A percentile compares a stretch with the other conserved stretches of the same genome.
Evolutionary conservation across 1,140 invertebrate genomes (phyloP).

Genomic region (Atta cephalotes): DNA sequence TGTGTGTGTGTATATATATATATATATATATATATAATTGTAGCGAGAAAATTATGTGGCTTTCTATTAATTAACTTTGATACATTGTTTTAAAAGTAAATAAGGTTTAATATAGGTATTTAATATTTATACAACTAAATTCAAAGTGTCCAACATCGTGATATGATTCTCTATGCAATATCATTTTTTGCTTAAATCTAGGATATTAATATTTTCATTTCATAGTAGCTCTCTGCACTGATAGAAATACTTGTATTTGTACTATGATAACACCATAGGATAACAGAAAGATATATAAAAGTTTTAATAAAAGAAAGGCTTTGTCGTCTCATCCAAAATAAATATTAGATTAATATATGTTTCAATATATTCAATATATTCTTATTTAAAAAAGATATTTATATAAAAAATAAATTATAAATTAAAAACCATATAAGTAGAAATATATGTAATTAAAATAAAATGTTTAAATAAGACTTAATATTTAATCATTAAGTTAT

Average conservation of each 20-base stretch:
- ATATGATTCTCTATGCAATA: not conserved
- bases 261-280: conserved; percentile 8
- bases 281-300: conserved; percentile 5
- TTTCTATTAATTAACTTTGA: not conserved
- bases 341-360: not conserved
- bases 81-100: not conserved
- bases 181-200: not conserved
- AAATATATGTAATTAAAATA: not conserved
- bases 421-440: not conserved
- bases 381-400: not conserved
- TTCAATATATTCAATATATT: not conserved
- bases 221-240: not conserved
- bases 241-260: not conserved
- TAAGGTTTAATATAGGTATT: not conserved
- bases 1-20: too few species aligned
- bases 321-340: not conserved
- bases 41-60: not conserved
- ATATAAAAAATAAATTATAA: not conserved
- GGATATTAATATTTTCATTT: conserved; percentile 22
- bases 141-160: not conserved
- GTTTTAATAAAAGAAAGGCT: conserved; percentile 24
- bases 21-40: too few species aligned
- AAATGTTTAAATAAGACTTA: not conserved
- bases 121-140: not conserved
- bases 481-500: not conserved